Base-by-base conservation (phyloP, 2,113 vertebrate genomes). In the Urocitellus parryii region DNA sequence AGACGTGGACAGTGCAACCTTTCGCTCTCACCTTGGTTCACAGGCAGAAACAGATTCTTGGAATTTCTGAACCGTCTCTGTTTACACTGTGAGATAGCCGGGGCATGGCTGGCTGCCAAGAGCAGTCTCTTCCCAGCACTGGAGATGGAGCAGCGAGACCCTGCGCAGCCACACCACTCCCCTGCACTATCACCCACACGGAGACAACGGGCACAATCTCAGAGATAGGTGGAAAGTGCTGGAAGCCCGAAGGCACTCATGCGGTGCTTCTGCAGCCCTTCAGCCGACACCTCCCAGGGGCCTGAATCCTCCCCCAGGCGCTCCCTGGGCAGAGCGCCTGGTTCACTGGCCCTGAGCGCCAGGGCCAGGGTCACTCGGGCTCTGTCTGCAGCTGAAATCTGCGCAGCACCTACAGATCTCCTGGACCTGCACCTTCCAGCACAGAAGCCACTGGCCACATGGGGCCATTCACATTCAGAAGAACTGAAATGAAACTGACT, bases 391-490 rank as follows among this genome's bases (percentile, higher is more conserved):
- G 0, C 17, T 0, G 0, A 18, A 10, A 4, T 63, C 61, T 70
- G 14, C 0, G 22, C 24, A 10, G 1, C 58, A 4, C 1, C 0
- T 1, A 39, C 37, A 0, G 3, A 1, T 10, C 24, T 9, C 5
- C 82, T 5, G 12, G 14, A 39, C 8, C 24, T 8, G 39, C 20
- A 4, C 16, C 1, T 45, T 45, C 45, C 45, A 45, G 45, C 45
- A 45, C 45, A 45, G 45, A 45, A n/a, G 1, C 32, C 9, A 3
- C 25, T 0, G 0, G 78, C 67, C 34, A 2, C 0, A 1, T 0
- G 4, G 9, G 10, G 45, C 65, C 18, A 8, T 12, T 9, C 5
- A 8, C 9, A 8, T 6, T 5, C 18, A 63, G 76, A 56, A 51
- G 8, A 65, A 34, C 17, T 65, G 24, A 22, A 29, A 4, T 0